Evolutionary conservation across 2,797 vertebrate genomes (phyloP), one percentile per base, ranked within the genome.

Genomic region (Halcyon badia): DNA sequence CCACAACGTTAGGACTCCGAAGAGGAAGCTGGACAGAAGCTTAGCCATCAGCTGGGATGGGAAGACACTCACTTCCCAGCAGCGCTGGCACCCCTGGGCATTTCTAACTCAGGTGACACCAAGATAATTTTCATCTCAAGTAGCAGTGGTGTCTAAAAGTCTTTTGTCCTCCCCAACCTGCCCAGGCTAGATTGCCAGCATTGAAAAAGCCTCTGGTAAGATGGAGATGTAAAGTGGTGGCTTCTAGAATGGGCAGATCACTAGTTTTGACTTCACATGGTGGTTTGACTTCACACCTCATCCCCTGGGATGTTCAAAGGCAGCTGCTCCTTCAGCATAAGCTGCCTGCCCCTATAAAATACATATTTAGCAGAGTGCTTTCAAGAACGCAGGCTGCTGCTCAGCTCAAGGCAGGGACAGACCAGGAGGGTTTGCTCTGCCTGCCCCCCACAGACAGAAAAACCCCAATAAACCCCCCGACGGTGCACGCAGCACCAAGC

Each of bases 351-450:
- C 28, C 35, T 44, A 2, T 1, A 30, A 44, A 33, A 57, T 1
- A 22, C 3, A 8, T 31, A 14, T 48, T 51, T 6, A 68, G 61
- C 3, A 0, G 4, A 16, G 44, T 1, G 0, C 17, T 77, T 1
- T 0, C 14, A 28, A 39, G 26, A 71, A 39, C 17, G 20, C 0
- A 2, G 19, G 65, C 33, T 65, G 39, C 44, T 37, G 31, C 58
- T 71, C 37, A 44, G 70, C 56, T 41, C 14, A n/a, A 42, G 35
- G 41, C 60, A 69, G 9, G 6, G 35, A 14, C 0, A 68, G 33
- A 37, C 28, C 20, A 9, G 12, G 30, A 20, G 30, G 18, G 3
- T 9, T 30, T 65, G 24, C 41, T 83, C 72, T 58, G 61, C 20
- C 75, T 6, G 2, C 28, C 48, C 31, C 28, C 31, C 30, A 35